Evolutionary conservation across 2,797 vertebrate species (phyloP), one percentile per base, ranked within the genome.

Genomic region (Darevskia mixta): DNA sequence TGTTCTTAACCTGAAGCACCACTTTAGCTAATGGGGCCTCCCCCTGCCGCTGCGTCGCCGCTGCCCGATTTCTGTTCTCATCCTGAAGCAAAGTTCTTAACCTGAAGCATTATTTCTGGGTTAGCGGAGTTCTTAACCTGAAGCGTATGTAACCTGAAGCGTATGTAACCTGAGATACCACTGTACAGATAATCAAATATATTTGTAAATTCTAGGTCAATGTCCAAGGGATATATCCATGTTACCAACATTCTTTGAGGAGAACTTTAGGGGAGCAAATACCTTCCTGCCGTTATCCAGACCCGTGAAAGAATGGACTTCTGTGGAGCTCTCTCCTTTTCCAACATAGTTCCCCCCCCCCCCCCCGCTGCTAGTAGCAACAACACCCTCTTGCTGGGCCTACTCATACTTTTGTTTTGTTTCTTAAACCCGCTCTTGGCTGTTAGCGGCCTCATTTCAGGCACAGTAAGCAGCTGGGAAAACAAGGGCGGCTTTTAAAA

Each of bases 381-480:
- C 49, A 23, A 25, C n/a, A 43, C 10, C 90, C 80, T 23, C 61
- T 83, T 73, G 23, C 23, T 25, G 85, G 69, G 35, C 67, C 20
- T 23, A 1, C 0, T 88, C 18, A 15, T 91, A 82, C 76, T 94
- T 94, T 92, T 94, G 84, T 94, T 94, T 91, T 87, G 88, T 2
- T 94, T 88, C 90, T 87, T 87, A 83, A 90, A 81, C 78, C 79
- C 92, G 69, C 66, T 69, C 79, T 94, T 90, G 93, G 91, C 93
- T 86, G 92, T 91, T 85, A 55, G 86, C 88, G 91, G 91, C 90
- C 91, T 92, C 85, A 80, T 93, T 80, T 93, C 87, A 89, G 83
- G 85, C 92, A 66, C 43, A 41, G 1, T 86, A 89, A 88, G 61
- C 95, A 96, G 94, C 95, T 95, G 94, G 94, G 91, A 95, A 96